phyloP scores from a whole-genome alignment of 2,113 vertebrate genomes.

The Abramis brama region DNA sequence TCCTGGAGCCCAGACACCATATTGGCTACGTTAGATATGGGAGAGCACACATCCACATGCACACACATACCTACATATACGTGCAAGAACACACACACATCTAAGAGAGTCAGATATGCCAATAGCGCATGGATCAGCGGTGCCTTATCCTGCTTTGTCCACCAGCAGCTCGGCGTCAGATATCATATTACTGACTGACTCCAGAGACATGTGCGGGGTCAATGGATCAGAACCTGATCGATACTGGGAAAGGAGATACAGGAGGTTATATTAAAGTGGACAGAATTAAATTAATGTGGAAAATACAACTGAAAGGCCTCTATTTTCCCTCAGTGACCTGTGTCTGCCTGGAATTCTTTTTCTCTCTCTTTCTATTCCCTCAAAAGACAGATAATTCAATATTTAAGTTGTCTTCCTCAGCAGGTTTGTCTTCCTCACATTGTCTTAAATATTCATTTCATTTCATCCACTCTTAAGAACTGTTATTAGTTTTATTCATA shows the following conservation, averaged over 20 bases:
- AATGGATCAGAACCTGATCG: constrained; percentile 42
- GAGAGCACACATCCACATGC: background rate
- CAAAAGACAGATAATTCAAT: no score
- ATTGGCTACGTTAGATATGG: constrained; percentile 30
- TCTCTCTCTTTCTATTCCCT: background rate
- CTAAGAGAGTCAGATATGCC: constrained; percentile 30
- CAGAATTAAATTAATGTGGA: constrained; percentile 46
- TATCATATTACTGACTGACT: constrained; percentile 49
- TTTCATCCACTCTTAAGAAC: no score
- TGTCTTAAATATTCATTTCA: no score
- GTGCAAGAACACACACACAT: constrained; percentile 3
- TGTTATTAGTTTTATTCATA: no score
- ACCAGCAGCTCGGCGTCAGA: constrained; percentile 45
- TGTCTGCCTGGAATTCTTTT: constrained; percentile 23
- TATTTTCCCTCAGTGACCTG: constrained; percentile 8
- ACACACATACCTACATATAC: constrained; percentile 24
- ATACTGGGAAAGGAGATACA: constrained; percentile 42
- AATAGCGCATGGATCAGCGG: constrained; percentile 39
- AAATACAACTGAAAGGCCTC: constrained; percentile 33
- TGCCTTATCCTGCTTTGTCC: constrained; percentile 34
- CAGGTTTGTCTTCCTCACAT: no score
- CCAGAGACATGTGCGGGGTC: constrained; percentile 33
- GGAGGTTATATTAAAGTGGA: constrained; percentile 48
- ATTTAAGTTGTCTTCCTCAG: no score
- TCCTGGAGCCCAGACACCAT: constrained; percentile 11